A percentile compares a stretch with the other conserved stretches of the same genome.
Conservation (phyloP, 1,140 invertebrate genomes). For the Philopotamus ludificatus region DNA sequence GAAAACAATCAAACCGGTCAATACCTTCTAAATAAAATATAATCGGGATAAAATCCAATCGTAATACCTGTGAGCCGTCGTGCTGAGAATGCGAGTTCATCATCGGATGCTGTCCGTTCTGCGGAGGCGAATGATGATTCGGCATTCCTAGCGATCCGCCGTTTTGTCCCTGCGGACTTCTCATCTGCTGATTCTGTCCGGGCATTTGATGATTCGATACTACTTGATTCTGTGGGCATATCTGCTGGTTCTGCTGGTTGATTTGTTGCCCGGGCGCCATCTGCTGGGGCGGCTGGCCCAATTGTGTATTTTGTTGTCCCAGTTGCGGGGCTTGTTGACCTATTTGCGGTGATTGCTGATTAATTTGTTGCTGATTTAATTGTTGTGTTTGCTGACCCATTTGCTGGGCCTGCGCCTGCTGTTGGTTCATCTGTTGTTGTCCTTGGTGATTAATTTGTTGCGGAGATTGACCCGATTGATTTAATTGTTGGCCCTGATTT, state of each 20-base stretch:
- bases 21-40: not conserved
- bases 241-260: constrained; percentile 41
- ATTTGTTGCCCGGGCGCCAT: constrained; percentile 53
- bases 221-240: constrained; percentile 41
- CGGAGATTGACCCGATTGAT: constrained; percentile 52
- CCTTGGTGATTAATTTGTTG: constrained; percentile 44
- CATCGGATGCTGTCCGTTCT: constrained; percentile 44
- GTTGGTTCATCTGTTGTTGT: constrained; percentile 49
- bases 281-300: constrained; percentile 50
- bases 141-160: constrained; percentile 39
- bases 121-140: constrained; percentile 49
- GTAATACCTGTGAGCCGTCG: constrained; percentile 48
- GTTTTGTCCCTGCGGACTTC: constrained; percentile 30
- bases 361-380: constrained; percentile 44
- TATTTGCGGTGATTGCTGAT: constrained; percentile 49
- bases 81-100: constrained; percentile 44
- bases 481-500: constrained; percentile 42
- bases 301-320: constrained; percentile 45
- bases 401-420: not conserved
- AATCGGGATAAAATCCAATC: constrained; percentile 44
- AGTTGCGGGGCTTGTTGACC: constrained; percentile 49
- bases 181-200: constrained; percentile 30
- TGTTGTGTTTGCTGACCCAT: constrained; percentile 32
- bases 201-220: constrained; percentile 12
- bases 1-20: not conserved